Conservation (phyloP, 2,113 vertebrate genomes). For the Calonectris borealis region DNA sequence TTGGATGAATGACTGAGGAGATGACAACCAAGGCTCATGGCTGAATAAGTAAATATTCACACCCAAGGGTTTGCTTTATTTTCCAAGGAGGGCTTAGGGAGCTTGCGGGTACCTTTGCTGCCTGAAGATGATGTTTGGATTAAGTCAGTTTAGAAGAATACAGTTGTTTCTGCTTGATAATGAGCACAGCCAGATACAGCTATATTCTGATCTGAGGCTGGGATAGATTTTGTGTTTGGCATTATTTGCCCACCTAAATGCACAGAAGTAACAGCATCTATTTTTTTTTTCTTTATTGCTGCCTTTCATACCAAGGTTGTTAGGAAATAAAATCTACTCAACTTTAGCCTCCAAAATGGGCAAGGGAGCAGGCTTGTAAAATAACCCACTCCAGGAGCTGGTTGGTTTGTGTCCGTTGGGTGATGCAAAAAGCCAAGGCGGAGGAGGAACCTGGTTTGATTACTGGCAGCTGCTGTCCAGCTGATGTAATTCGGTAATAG, state of each 20-base stretch:
- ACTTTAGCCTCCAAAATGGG: not conserved
- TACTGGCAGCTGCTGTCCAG: slow-evolving; percentile 46
- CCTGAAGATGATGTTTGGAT: not conserved
- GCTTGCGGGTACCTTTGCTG: not conserved
- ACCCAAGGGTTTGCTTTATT: not conserved
- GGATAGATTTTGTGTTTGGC: not conserved
- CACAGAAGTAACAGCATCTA: not conserved
- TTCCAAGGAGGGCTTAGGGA: not conserved
- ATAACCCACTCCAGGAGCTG: not conserved
- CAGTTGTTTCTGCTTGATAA: not conserved
- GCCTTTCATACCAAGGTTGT: not conserved
- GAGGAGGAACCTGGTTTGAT: not conserved
- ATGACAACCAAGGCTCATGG: not conserved
- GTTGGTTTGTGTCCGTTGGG: not conserved
- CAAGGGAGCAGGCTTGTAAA: not conserved
- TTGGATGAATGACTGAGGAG: not conserved
- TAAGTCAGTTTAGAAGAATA: not conserved
- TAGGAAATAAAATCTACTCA: not conserved
- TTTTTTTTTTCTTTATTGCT: not conserved
- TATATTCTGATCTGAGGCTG: not conserved
- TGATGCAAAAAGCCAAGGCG: not conserved
- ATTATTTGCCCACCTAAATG: not conserved
- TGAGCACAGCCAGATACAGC: not conserved
- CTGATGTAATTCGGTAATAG: slow-evolving; percentile 11
- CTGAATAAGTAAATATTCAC: not conserved